Evolutionary conservation across 1,140 invertebrate genomes (phyloP), one percentile per base, ranked within the genome.

Genomic region (Acromyrmex heyeri): DNA sequence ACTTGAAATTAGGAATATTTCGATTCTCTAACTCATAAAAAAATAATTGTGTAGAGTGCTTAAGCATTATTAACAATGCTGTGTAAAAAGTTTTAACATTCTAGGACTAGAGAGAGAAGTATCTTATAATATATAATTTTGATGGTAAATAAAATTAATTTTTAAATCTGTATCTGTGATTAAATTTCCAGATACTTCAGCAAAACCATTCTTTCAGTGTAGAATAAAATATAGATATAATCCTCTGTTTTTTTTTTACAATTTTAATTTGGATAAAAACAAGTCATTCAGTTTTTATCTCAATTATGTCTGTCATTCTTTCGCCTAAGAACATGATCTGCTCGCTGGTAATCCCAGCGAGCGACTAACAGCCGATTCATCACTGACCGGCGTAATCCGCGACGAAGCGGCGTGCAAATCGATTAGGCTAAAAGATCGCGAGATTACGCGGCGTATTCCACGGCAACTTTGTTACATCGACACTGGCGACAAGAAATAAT

Each of bases 361-460:
- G 55, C 79, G 69, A 38, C 67, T 70, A 81, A 81, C 30, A 48
- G 65, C 55, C 69, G 79, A 83, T 75, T 72, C 30, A 83, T 83
- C 79, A 83, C 38, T 73, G 79, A 83, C 55, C n/a, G 55, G 69
- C 38, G 24, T 83, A 70, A 85, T 83, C 81, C 82, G 81, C 82
- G 86, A 83, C 69, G 81, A 85, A 70, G 73, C 44, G 21, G 55
- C 82, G 64, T 78, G 86, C 83, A 87, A 87, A 59, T 72, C 78
- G 73, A 86, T 87, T 86, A 81, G 72, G 59, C 62, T 83, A 83
- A 83, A 83, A 83, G 79, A 83, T 83, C 79, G 69, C 55, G 38
- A 59, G 79, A 83, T 83, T 83, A 83, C 69, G 79, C 69, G 55
- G 79, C 55, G 53, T 50, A 61, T 73, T 75, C 69, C 79, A 61